Base-by-base conservation (phyloP, 2,888 invertebrate species). In the Carabus problematicus region DNA sequence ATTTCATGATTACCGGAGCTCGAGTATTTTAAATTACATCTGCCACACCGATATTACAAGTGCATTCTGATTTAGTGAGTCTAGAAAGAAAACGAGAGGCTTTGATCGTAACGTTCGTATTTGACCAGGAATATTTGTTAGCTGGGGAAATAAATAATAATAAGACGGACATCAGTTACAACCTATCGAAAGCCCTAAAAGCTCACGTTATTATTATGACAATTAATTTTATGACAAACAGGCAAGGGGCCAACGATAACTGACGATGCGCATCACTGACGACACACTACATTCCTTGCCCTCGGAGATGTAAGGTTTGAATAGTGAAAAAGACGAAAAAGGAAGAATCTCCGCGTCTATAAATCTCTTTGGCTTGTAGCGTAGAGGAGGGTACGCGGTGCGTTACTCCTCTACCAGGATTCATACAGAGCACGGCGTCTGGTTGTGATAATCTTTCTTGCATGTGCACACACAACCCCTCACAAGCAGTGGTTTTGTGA, bases 171-270 rank as follows among this genome's bases (percentile, higher is more conserved):
- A 62, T 62, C 49, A 62, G 49, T 62, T 62, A 62, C 47, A 62
- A 62, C 47, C 49, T 39, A 45, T 45, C 49, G 62, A 62, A 62
- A 62, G 7, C 45, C n/a, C n/a, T n/a, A n/a, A 45, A 8, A 39
- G 62, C 49, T 62, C 49, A 63, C 63, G 63, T 52, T 52, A 54
- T 63, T 63, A 63, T 63, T 63, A 63, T 63, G 63, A 63, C 63
- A 63, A 63, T 63, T 63, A 63, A 63, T 63, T 63, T 63, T 63
- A 63, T 63, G 63, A 63, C 63, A 63, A 52, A 7, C 49, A 29
- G 29, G 45, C 12, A 14, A 14, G 45, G 7, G 45, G 3, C 3
- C 7, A 45, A 45, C 14, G 60, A 19, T 8, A 12, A n/a, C 60
- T 42, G 11, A 42, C 16, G 60, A 43, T 14, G 59, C 41, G 16